A percentile compares a stretch with the other conserved stretches of the same genome.
These are phyloP conservation scores for Uropetala carovei DNA, from an alignment of 2,888 invertebrate species.

Conservation along the genomic window DNA sequence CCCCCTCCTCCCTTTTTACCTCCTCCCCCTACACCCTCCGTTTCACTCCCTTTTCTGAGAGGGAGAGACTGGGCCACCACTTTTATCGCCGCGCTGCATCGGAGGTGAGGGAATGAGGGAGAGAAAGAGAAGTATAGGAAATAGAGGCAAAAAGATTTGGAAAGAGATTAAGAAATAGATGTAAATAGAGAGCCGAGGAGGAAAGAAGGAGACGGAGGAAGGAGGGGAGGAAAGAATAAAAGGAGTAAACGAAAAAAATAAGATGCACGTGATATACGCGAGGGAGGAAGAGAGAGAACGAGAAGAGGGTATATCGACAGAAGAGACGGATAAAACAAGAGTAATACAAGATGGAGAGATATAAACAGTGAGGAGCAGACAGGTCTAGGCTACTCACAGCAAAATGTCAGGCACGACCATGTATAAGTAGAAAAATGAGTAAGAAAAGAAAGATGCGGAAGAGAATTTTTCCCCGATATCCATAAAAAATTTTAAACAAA, in stretches of 20 bases:
- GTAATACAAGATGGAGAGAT: neutral
- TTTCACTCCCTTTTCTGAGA: neutral
- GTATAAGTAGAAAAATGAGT: neutral
- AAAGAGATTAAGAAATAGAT: slow-evolving; percentile 19
- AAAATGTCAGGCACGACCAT: neutral
- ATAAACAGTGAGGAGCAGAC: neutral
- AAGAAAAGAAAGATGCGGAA: too few species aligned
- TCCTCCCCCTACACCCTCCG: neutral
- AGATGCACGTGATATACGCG: neutral
- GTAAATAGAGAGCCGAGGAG: neutral
- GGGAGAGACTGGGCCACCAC: neutral
- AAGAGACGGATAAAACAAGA: neutral
- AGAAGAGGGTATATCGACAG: neutral
- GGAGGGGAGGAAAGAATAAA: neutral
- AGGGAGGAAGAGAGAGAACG: neutral
- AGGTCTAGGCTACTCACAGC: neutral
- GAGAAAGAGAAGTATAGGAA: neutral
- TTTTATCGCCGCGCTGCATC: slow-evolving; percentile 14
- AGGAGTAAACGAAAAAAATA: neutral
- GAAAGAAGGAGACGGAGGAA: neutral
- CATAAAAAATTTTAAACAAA: too few species aligned
- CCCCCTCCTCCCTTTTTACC: neutral
- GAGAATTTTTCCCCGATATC: too few species aligned
- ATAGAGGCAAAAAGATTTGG: neutral
- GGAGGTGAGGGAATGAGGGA: neutral